Conservation (phyloP, 2,113 vertebrate species). For the Uria aalge region DNA sequence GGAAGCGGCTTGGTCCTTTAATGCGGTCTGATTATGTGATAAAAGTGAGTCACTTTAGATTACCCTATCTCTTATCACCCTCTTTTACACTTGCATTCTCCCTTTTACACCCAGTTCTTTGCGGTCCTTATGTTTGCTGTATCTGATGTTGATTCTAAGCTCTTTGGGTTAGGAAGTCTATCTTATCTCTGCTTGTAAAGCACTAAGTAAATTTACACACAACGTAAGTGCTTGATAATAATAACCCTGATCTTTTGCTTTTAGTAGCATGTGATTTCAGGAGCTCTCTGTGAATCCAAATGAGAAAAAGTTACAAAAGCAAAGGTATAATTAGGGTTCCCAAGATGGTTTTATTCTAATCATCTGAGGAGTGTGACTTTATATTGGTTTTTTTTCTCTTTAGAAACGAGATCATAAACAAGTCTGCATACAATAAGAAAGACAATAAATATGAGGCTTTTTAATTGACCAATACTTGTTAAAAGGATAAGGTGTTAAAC, state of each 20-base stretch:
- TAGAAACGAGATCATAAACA: background rate
- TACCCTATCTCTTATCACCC: background rate
- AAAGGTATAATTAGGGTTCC: background rate
- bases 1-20: background rate
- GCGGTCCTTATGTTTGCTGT: background rate
- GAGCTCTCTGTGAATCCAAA: background rate
- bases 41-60: rapidly evolving
- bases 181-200: conserved; percentile 14
- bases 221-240: background rate
- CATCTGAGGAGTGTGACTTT: background rate
- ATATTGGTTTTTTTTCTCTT: background rate
- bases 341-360: background rate
- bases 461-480: background rate
- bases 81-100: background rate
- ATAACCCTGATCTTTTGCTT: background rate
- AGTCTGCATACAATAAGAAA: background rate
- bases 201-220: background rate
- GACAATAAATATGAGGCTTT: background rate
- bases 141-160: background rate
- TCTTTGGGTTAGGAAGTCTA: background rate
- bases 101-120: background rate
- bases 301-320: background rate
- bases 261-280: background rate
- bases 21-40: rapidly evolving
- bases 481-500: background rate